phyloP scores from a whole-genome alignment of 2,888 invertebrate species.

The Autographa pulchrina region DNA sequence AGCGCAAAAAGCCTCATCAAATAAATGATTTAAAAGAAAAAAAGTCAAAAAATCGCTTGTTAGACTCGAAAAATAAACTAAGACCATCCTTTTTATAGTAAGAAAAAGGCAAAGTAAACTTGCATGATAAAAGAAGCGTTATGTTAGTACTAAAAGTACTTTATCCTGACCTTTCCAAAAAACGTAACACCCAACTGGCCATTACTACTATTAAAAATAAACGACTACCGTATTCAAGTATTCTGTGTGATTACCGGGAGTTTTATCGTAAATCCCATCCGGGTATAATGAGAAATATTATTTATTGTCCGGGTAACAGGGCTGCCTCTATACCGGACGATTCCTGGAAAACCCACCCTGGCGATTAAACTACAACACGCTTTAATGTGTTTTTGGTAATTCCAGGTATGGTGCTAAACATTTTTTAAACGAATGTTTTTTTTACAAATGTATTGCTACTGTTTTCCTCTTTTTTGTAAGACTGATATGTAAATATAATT shows the following conservation, averaged over 20 bases:
- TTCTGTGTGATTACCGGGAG: conserved; percentile 65
- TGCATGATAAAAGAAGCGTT: not conserved
- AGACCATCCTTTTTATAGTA: not conserved
- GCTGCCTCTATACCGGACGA: conserved; percentile 34
- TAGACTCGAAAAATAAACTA: too few species aligned
- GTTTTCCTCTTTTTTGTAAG: too few species aligned
- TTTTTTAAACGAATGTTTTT: not conserved
- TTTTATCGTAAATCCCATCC: conserved; percentile 68
- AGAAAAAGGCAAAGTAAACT: not conserved
- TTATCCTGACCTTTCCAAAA: conserved; percentile 5
- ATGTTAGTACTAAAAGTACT: not conserved
- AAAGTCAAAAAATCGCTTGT: too few species aligned
- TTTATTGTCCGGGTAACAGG: conserved; percentile 71
- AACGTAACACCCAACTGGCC: not conserved
- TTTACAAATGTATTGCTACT: too few species aligned
- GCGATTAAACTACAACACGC: not conserved
- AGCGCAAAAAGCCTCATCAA: too few species aligned
- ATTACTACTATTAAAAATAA: conserved; percentile 52
- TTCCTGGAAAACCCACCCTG: not conserved
- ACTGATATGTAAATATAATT: too few species aligned
- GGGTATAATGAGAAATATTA: conserved; percentile 83
- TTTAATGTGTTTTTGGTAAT: not conserved
- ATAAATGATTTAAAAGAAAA: too few species aligned
- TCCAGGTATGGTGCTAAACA: not conserved
- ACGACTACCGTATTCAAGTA: conserved; percentile 53